Evolutionary conservation across 2,113 vertebrate species (phyloP), one percentile per base, ranked within the genome.

Genomic region (Psephotus haematonotus): DNA sequence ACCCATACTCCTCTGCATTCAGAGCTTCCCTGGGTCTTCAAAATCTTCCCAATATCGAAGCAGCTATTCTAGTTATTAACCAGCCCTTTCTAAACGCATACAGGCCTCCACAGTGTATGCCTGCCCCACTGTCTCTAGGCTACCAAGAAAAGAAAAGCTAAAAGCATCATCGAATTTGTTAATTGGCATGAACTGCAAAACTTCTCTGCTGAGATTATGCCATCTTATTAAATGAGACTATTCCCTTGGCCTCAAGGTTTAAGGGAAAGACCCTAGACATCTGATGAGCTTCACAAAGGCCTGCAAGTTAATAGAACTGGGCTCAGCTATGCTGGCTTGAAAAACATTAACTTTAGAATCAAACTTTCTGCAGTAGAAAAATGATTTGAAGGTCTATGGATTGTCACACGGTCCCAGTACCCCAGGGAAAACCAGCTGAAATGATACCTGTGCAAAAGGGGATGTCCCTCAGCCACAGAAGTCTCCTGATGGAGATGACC

Each of bases 1-100:
- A 43, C 60, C 86, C 50, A 53, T 28, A 28, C 88, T 90, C 82
- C 80, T 96, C 92, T 78, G 82, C 95, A 68, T 91, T 95, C 83
- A 80, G 59, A 92, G 93, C 81, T 92, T 96, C 86, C 94, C 68
- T 17, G 82, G 49, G 86, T 82, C 80, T 97, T 94, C 70, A 95
- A 96, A 74, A 76, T 60, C 81, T 85, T 90, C 75, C 55, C 67
- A 19, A 57, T 88, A 67, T 86, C 1, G 47, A 74, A 93, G 77
- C 90, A 92, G 92, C 68, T 79, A 35, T 94, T 69, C 83, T 96
- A 52, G 91, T 85, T 78, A 77, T 78, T 91, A 94, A 71, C 62
- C 91, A 93, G 63, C 69, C 65, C 69, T 95, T 63, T 95, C 76
- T 70, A 80, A 65, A 46, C 16, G 29, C 82, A 29, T 31, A 39